Evolutionary conservation across 1,140 invertebrate species (phyloP).

Genomic region (Atta cephalotes): DNA sequence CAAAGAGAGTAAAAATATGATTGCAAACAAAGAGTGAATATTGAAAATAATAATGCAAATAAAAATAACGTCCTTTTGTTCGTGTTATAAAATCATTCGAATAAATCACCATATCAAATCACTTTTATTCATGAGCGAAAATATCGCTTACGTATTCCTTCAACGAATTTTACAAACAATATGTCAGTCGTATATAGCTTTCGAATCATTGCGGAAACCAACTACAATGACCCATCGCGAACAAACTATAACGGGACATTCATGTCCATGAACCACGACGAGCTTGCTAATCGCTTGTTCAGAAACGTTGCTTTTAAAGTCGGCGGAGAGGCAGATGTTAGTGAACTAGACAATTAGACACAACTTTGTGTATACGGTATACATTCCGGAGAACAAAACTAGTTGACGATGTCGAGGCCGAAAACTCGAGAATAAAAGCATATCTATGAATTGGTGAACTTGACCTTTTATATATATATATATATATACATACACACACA

Average conservation of each 20-base stretch:
- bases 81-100: background rate
- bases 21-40: background rate
- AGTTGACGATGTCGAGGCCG: background rate
- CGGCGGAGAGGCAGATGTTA: background rate
- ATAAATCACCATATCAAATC: background rate
- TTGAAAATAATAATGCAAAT: background rate
- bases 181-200: slow-evolving; percentile 61
- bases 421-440: background rate
- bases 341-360: slow-evolving; percentile 36
- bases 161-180: slow-evolving; percentile 29
- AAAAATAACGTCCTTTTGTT: background rate
- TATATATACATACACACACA: too few species aligned
- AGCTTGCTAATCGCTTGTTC: slow-evolving; percentile 53
- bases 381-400: slow-evolving; percentile 12
- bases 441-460: background rate
- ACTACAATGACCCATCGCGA: slow-evolving; percentile 35
- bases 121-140: slow-evolving; percentile 10
- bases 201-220: slow-evolving; percentile 29
- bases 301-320: slow-evolving; percentile 21
- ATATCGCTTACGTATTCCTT: slow-evolving; percentile 54
- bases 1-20: too few species aligned
- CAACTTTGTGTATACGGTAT: slow-evolving; percentile 3
- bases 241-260: slow-evolving; percentile 64
- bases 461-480: too few species aligned
- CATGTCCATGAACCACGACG: slow-evolving; percentile 29